Evolutionary conservation across 2,113 vertebrate species (phyloP), one percentile per base, ranked within the genome.

Genomic region (Pteruthius melanotis): DNA sequence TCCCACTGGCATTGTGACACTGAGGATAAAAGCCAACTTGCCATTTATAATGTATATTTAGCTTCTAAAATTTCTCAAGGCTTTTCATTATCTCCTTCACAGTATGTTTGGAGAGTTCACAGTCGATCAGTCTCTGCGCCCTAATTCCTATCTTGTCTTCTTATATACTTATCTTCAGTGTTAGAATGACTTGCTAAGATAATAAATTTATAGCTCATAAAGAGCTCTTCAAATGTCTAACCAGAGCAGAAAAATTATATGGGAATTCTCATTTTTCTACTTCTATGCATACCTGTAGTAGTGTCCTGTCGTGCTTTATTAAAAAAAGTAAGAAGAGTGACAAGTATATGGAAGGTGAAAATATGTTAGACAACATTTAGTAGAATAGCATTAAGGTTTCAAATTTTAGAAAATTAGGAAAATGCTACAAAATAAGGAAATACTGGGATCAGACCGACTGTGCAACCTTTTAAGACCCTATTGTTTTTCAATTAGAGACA

Each of bases 21-120:
- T 57, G 37, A 89, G 66, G 54, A 95, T 63, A 79, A 93, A 87
- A 96, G 56, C n/a, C 65, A 95, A 42, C 53, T 83, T 80, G 63
- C 42, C 45, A 88, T 65, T 76, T 81, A 83, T 83, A 71, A 85
- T 76, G 35, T 69, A 83, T 52, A 87, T 91, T 89, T 80, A 93
- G 70, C 44, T 96, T 89, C 84, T 91, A 53, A 90, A 84, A 65
- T 69, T 85, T 91, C 82, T 94, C 42, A 91, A 84, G 79, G 71
- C 54, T 88, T 91, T 89, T 85, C 40, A 82, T 87, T 84, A 91
- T 74, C 37, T 89, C 61, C 83, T 82, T 95, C 70, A 61, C 31
- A 53, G 28, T 40, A 37, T 71, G n/a, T 69, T 83, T 93, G 78
- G 50, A 91, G 63, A 87, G 65, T 39, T 92, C 74, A 61, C 31